A percentile compares a stretch with the other conserved stretches of the same genome.
phyloP scores from a whole-genome alignment of 2,113 vertebrate species.

The Rousettus leschenaultii region DNA sequence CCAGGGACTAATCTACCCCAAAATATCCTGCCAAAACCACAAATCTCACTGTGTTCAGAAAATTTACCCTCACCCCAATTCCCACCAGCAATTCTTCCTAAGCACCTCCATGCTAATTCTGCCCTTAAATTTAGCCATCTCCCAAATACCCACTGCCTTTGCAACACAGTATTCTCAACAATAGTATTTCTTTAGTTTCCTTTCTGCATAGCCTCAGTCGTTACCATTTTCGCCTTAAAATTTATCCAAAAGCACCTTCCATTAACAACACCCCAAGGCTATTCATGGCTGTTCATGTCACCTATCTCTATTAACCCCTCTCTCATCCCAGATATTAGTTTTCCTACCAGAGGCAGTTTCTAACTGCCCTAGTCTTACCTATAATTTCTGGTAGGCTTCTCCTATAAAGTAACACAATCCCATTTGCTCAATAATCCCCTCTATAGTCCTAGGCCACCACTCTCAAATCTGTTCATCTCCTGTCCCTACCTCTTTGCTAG shows the following conservation, averaged over 20 bases:
- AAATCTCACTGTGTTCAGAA: background rate
- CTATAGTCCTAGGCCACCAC: background rate
- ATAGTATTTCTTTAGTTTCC: background rate
- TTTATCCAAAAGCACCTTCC: background rate
- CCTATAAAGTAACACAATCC: background rate
- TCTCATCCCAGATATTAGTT: background rate
- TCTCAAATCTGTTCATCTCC: background rate
- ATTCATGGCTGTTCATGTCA: background rate
- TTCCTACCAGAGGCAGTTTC: background rate
- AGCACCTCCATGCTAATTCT: background rate
- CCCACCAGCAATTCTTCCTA: background rate
- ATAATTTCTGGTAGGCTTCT: background rate
- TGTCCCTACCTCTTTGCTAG: conserved; percentile 88
- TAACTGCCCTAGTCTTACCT: background rate
- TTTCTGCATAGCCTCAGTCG: background rate
- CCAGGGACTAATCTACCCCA: background rate
- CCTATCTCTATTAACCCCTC: background rate
- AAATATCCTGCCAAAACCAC: background rate
- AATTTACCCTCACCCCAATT: background rate
- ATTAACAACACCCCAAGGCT: background rate
- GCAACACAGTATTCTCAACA: background rate
- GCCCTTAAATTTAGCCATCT: background rate
- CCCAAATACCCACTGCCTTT: background rate
- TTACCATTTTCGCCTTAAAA: background rate
- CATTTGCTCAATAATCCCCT: no score